These are phyloP conservation scores for Oikopleura dioica DNA, from an alignment of 23 tunicate species.

Conservation along the genomic window DNA sequence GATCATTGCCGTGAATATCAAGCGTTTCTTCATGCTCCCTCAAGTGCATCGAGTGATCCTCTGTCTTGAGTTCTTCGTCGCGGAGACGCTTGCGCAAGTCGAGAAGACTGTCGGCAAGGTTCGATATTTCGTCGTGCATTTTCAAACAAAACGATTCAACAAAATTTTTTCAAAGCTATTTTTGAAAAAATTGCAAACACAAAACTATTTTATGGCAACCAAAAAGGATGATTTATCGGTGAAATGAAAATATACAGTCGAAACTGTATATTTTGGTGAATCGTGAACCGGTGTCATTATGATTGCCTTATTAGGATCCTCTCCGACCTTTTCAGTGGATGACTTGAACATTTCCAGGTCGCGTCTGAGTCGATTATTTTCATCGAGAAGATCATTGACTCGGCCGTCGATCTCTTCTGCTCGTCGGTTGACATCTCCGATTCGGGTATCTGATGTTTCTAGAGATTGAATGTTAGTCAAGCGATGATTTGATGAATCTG, in stretches of 20 bases:
- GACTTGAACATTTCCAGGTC: not conserved
- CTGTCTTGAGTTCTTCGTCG: not conserved
- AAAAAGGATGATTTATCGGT: not conserved
- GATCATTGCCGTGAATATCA: not conserved
- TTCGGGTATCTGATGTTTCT: no score
- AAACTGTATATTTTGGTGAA: not conserved
- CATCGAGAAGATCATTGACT: not conserved
- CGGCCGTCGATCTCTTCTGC: not conserved
- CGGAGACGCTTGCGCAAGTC: not conserved
- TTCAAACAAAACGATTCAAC: not conserved
- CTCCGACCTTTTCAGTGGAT: conserved; percentile 1
- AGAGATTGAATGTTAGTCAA: no score
- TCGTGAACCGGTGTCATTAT: not conserved
- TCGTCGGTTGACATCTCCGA: no score
- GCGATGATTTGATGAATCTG: no score
- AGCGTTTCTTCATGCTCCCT: not conserved
- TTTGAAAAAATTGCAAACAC: not conserved
- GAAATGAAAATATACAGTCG: not conserved
- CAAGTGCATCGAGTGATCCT: not conserved
- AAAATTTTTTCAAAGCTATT: not conserved
- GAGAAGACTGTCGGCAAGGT: not conserved
- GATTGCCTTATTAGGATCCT: not conserved
- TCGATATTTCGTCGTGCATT: conserved; percentile 1
- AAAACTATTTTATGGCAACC: not conserved
- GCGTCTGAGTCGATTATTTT: not conserved